Conservation (phyloP, 1,140 invertebrate genomes). For the Macrocentrus cingulum region DNA sequence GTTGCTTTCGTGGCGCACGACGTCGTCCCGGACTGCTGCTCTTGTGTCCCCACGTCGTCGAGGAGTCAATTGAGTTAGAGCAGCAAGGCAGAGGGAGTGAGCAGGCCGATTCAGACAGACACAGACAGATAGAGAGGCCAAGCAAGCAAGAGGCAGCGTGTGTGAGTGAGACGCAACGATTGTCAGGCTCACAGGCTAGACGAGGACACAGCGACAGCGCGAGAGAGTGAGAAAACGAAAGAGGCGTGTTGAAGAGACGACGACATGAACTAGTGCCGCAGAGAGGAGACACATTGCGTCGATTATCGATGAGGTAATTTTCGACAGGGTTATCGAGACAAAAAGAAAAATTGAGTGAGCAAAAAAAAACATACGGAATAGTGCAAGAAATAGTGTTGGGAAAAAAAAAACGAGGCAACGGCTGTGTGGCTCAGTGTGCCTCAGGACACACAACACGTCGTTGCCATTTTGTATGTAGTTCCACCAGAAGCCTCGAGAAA, state of each 20-base stretch:
- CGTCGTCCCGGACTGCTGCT: constrained; percentile 8
- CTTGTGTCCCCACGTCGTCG: constrained; percentile 22
- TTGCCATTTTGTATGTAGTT: constrained; percentile 29
- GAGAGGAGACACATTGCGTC: constrained; percentile 16
- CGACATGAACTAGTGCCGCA: constrained; percentile 24
- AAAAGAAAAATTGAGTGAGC: too few relatives aligned
- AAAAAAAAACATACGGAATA: not conserved
- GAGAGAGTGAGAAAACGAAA: constrained; percentile 28
- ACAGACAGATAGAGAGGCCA: not conserved
- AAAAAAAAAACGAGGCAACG: constrained; percentile 13
- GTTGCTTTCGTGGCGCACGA: constrained; percentile 5
- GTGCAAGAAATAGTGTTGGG: not conserved
- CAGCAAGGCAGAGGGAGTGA: constrained; percentile 1
- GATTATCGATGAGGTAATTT: constrained; percentile 21
- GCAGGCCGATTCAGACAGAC: not conserved
- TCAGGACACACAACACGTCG: constrained; percentile 16
- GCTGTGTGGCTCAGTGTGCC: constrained; percentile 12
- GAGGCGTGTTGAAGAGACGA: constrained; percentile 26
- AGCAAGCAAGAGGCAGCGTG: not conserved
- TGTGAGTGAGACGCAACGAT: constrained; percentile 9
- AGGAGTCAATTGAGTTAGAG: constrained; percentile 16
- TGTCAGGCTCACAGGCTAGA: not conserved
- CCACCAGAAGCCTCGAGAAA: constrained; percentile 4
- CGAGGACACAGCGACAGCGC: not conserved
- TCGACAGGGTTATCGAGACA: constrained; percentile 18